phyloP scores from a whole-genome alignment of 2,113 vertebrate genomes.

The Pongo pygmaeus region DNA sequence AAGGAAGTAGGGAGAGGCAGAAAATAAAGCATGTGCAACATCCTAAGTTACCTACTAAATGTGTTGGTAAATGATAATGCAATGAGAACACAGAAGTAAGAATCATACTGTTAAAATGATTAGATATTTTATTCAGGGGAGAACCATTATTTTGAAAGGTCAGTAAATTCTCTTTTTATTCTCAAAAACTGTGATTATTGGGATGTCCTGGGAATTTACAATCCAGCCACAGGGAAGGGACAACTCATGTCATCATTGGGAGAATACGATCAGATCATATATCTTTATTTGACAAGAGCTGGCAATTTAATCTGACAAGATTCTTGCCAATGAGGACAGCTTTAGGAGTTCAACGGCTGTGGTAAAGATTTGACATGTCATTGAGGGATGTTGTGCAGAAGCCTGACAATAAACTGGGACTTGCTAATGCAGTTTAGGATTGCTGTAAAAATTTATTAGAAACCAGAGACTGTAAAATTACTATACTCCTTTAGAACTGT shows the following conservation, averaged over 20 bases:
- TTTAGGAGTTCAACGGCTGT: slow-evolving; percentile 78
- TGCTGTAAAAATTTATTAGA: slow-evolving; percentile 87
- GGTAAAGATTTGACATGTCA: slow-evolving; percentile 80
- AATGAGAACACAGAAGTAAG: slow-evolving; percentile 11
- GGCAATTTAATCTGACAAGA: slow-evolving; percentile 85
- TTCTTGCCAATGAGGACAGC: slow-evolving; percentile 80
- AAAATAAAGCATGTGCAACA: background rate
- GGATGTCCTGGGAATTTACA: slow-evolving; percentile 61
- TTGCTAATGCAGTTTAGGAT: slow-evolving; percentile 83
- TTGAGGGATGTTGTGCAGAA: slow-evolving; percentile 78
- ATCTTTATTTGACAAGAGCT: slow-evolving; percentile 82
- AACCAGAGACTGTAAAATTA: slow-evolving; percentile 86
- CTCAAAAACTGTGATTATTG: background rate
- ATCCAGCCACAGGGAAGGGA: slow-evolving; percentile 60
- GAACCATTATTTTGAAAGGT: slow-evolving; percentile 17
- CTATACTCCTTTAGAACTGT: slow-evolving; percentile 77
- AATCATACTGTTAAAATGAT: background rate
- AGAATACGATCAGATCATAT: slow-evolving; percentile 72
- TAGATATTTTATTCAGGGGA: slow-evolving; percentile 22
- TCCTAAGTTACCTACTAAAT: background rate
- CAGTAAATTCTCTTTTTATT: slow-evolving; percentile 50
- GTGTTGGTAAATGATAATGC: background rate
- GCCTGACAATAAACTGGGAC: slow-evolving; percentile 81
- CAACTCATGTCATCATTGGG: slow-evolving; percentile 68
- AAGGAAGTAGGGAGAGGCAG: background rate